Evolutionary conservation across 2,113 vertebrate genomes (phyloP).

Genomic region (Percina caprodes): DNA sequence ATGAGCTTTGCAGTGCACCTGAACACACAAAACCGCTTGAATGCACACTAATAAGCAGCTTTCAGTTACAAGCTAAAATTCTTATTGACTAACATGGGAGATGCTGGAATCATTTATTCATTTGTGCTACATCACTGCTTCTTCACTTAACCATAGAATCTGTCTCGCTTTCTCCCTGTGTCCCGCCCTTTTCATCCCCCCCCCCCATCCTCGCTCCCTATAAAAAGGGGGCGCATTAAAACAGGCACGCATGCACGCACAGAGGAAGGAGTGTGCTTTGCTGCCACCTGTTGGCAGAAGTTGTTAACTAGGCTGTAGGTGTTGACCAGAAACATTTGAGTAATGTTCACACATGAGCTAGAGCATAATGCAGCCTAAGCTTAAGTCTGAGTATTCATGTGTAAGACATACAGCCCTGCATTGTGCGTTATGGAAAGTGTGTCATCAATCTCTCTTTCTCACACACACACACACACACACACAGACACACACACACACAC

Average conservation of each 20-base stretch:
- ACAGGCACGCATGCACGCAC: background rate
- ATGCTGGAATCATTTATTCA: background rate
- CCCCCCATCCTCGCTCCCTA: slow-evolving; percentile 28
- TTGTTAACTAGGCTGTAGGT: background rate
- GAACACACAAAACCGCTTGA: background rate
- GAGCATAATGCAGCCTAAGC: background rate
- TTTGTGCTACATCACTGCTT: slow-evolving; percentile 2
- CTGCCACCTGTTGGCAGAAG: slow-evolving; percentile 87
- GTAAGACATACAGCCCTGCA: background rate
- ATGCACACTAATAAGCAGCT: background rate
- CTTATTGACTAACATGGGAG: background rate
- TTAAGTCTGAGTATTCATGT: slow-evolving; percentile 9
- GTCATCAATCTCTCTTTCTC: background rate
- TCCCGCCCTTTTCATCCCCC: background rate
- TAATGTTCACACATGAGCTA: no score
- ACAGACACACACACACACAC: background rate
- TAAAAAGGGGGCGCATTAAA: slow-evolving; percentile 52
- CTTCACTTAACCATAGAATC: no score
- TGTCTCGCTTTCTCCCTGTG: background rate
- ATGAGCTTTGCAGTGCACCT: background rate
- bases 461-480: background rate
- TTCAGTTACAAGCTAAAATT: background rate
- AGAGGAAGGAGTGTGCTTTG: slow-evolving; percentile 64
- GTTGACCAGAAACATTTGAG: background rate
- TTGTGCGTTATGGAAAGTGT: background rate